These are phyloP conservation scores for Vombatus ursinus DNA, from an alignment of 2,113 vertebrate species.

Conservation along the genomic window DNA sequence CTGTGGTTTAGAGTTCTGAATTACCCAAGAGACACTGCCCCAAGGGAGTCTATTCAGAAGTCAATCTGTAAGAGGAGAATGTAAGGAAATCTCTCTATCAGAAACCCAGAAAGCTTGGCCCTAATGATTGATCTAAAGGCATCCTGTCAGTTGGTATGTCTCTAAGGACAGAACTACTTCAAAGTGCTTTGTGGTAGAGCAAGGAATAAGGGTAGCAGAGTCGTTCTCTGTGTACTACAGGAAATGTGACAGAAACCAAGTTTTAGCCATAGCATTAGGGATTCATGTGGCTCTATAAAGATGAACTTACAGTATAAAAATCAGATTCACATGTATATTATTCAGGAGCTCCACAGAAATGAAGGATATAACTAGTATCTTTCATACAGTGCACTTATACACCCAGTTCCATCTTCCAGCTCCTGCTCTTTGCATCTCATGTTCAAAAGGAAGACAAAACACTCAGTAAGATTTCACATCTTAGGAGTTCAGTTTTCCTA, in stretches of 20 bases:
- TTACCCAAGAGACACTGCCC: background rate
- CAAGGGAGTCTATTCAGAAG: background rate
- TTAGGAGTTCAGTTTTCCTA: background rate
- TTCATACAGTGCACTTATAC: background rate
- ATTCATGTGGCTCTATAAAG: background rate
- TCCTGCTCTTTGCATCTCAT: background rate
- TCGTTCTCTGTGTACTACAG: background rate
- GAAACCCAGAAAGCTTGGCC: background rate
- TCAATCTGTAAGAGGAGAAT: background rate
- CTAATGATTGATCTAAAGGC: background rate
- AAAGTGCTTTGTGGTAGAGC: background rate
- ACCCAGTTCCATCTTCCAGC: background rate
- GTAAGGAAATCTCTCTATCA: background rate
- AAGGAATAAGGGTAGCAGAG: background rate
- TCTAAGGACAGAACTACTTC: background rate
- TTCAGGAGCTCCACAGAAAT: background rate
- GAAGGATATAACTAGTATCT: background rate
- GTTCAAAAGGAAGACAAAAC: background rate
- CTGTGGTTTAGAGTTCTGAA: background rate
- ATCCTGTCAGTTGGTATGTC: background rate
- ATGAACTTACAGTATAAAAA: background rate
- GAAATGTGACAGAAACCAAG: background rate
- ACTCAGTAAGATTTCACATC: background rate
- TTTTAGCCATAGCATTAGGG: background rate
- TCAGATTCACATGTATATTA: background rate